These are phyloP conservation scores for Stenotaenia linearis DNA, from an alignment of 2,888 invertebrate genomes.

Conservation along the genomic window DNA sequence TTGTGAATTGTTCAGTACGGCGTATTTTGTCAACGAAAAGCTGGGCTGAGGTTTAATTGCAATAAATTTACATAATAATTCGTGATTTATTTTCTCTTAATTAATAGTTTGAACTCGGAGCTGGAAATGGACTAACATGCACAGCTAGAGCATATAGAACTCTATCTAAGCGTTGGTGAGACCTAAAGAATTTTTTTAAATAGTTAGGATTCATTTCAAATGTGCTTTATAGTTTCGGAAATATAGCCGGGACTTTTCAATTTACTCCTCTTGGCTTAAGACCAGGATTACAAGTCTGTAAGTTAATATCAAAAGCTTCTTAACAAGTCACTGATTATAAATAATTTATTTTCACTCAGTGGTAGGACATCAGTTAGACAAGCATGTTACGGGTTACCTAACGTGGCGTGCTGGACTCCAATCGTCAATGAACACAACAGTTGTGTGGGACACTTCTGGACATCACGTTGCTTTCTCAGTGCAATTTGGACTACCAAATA, in stretches of 20 bases:
- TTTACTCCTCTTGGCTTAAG: slow-evolving; percentile 69
- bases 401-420: slow-evolving; percentile 65
- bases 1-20: slow-evolving; percentile 69
- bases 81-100: neutral
- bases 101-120: slow-evolving; percentile 59
- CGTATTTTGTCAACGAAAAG: slow-evolving; percentile 74
- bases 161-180: slow-evolving; percentile 57
- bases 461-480: slow-evolving; percentile 63
- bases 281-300: slow-evolving; percentile 71
- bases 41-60: slow-evolving; percentile 73
- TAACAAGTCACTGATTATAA: no score
- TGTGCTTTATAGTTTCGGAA: slow-evolving; percentile 56
- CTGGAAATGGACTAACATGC: slow-evolving; percentile 74
- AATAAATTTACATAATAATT: neutral
- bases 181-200: neutral
- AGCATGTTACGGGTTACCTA: slow-evolving; percentile 79
- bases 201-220: slow-evolving; percentile 42
- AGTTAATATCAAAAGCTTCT: no score
- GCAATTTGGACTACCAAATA: slow-evolving; percentile 52
- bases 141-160: slow-evolving; percentile 74
- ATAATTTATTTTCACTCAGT: no score
- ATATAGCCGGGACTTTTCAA: slow-evolving; percentile 68
- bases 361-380: slow-evolving; percentile 76
- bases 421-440: slow-evolving; percentile 72
- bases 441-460: slow-evolving; percentile 69